These are phyloP conservation scores for Liopterus haemorrhoidalis DNA, from an alignment of 2,888 invertebrate species.

Conservation along the genomic window DNA sequence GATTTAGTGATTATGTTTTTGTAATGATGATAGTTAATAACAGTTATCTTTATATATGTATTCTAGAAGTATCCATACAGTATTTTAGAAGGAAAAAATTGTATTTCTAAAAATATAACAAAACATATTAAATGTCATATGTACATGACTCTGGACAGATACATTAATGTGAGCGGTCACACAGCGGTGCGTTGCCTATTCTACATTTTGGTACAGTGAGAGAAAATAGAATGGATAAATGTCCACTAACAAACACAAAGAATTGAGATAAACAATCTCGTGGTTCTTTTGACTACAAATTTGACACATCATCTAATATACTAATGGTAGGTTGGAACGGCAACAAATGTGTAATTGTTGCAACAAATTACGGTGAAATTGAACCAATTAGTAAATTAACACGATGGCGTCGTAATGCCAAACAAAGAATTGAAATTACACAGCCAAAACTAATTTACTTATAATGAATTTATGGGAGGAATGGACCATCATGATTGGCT, in stretches of 20 bases:
- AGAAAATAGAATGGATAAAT: constrained; percentile 16
- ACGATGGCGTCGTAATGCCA: constrained; percentile 13
- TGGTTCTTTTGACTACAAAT: constrained; percentile 21
- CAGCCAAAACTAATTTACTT: constrained; percentile 12
- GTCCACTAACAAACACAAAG: constrained; percentile 2
- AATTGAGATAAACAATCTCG: constrained; percentile 11
- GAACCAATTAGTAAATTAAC: constrained; percentile 18
- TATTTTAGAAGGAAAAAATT: too few species aligned
- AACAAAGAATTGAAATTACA: constrained; percentile 15
- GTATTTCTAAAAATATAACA: too few species aligned
- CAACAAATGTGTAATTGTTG: constrained; percentile 27
- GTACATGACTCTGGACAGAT: too few species aligned
- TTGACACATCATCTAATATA: constrained; percentile 23
- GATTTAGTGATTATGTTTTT: too few species aligned
- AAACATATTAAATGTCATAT: too few species aligned
- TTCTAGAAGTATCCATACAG: too few species aligned
- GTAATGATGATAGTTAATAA: too few species aligned
- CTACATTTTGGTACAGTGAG: too few species aligned
- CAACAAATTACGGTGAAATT: constrained; percentile 20
- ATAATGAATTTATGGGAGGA: constrained; percentile 17
- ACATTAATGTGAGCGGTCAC: too few species aligned
- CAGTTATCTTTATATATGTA: too few species aligned
- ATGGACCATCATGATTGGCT: constrained; percentile 12
- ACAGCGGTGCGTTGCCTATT: too few species aligned
- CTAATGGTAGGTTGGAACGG: constrained; percentile 29